These are phyloP conservation scores for Penaeus chinensis DNA, from an alignment of 1,140 invertebrate genomes.

Conservation along the genomic window DNA sequence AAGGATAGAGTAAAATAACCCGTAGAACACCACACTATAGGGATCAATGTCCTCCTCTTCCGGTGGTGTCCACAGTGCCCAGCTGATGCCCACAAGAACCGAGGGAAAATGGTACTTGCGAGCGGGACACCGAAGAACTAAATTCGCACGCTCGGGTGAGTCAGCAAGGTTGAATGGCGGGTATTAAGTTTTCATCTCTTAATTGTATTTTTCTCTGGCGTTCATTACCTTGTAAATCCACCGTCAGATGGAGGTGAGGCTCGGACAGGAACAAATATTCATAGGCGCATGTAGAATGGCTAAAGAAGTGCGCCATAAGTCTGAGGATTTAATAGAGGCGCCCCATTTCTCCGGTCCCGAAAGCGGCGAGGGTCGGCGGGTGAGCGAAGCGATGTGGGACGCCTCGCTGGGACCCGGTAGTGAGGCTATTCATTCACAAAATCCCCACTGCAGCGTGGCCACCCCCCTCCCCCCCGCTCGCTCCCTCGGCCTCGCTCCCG, in stretches of 20 bases:
- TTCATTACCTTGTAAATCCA: constrained; percentile 34
- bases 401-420: constrained; percentile 33
- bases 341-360: neutral
- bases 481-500: no score
- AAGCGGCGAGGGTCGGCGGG: neutral
- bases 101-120: constrained; percentile 27
- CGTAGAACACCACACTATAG: neutral
- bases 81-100: constrained; percentile 42
- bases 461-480: neutral
- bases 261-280: no score
- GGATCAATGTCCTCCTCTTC: constrained; percentile 34
- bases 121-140: neutral
- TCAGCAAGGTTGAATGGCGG: constrained; percentile 33
- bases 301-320: no score
- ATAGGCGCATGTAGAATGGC: no score
- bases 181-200: constrained; percentile 53
- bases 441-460: constrained; percentile 47
- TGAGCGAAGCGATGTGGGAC: constrained; percentile 13
- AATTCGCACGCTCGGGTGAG: constrained; percentile 4
- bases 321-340: neutral
- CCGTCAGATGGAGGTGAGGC: constrained; percentile 1
- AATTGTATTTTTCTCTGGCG: constrained; percentile 53
- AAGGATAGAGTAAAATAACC: neutral
- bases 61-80: constrained; percentile 43
- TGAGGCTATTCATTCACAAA: constrained; percentile 59